Evolutionary conservation across 2,113 vertebrate species (phyloP).

Genomic region (Cephalophus harveyi): DNA sequence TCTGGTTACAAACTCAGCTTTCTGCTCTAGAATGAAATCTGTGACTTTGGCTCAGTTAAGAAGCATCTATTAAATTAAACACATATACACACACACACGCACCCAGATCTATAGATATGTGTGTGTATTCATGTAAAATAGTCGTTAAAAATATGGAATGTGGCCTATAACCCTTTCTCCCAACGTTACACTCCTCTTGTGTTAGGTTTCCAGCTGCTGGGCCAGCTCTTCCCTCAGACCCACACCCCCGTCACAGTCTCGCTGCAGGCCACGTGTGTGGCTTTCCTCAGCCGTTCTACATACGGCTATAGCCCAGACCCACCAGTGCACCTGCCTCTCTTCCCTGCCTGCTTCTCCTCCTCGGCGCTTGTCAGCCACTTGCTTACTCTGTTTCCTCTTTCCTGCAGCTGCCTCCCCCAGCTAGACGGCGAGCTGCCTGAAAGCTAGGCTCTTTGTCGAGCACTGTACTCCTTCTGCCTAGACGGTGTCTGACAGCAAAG

Average conservation of each 20-base stretch:
- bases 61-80: neutral
- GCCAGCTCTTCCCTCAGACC: neutral
- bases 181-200: fast-evolving
- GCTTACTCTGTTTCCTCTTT: neutral
- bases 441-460: neutral
- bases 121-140: neutral
- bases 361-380: neutral
- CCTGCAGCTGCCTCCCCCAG: neutral
- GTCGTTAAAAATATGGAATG: neutral
- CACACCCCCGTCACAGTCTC: fast-evolving
- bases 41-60: neutral
- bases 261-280: no score
- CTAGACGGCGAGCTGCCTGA: neutral
- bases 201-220: neutral
- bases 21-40: neutral
- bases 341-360: neutral
- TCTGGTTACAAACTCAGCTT: neutral
- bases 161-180: fast-evolving
- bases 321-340: neutral
- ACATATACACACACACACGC: neutral
- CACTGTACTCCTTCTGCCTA: neutral
- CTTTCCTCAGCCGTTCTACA: fast-evolving
- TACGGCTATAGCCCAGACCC: neutral
- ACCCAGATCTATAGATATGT: fast-evolving
- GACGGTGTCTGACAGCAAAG: fast-evolving